These are phyloP conservation scores for Xyrauchen texanus DNA, from an alignment of 2,113 vertebrate genomes.

Conservation along the genomic window DNA sequence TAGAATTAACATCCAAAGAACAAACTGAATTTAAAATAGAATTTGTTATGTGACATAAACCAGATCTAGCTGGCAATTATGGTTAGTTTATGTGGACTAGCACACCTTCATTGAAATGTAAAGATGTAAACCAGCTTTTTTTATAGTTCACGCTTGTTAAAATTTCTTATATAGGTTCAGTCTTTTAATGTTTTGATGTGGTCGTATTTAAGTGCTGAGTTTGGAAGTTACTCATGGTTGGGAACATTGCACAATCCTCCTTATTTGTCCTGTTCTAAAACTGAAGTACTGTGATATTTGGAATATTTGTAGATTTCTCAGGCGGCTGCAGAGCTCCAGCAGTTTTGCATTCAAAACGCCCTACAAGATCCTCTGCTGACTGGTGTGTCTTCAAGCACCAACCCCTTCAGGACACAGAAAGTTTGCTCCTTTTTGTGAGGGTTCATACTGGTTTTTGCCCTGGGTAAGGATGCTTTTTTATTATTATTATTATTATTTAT, in stretches of 20 bases:
- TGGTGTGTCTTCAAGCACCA: conserved; percentile 94
- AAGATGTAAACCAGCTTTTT: not conserved
- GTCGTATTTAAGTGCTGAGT: not conserved
- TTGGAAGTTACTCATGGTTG: not conserved
- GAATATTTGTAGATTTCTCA: conserved; percentile 84
- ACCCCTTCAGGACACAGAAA: conserved; percentile 96
- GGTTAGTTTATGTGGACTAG: too few relatives aligned
- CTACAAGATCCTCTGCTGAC: conserved; percentile 92
- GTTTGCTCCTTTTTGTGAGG: conserved; percentile 96
- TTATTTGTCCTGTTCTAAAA: not conserved
- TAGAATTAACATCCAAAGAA: not conserved
- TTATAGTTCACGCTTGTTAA: not conserved
- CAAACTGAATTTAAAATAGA: not conserved
- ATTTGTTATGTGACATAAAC: too few relatives aligned
- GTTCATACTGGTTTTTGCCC: conserved; percentile 48
- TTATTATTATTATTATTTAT: too few relatives aligned
- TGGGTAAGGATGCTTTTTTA: conserved; percentile 64
- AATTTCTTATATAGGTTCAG: too few relatives aligned
- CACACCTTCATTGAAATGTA: too few relatives aligned
- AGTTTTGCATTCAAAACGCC: conserved; percentile 96
- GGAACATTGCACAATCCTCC: not conserved
- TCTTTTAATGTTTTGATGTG: not conserved
- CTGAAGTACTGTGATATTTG: not conserved
- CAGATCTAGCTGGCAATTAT: too few relatives aligned
- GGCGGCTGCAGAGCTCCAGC: conserved; percentile 93